Percentiles rank a stretch among this genome's conserved stretches.
phyloP scores from a whole-genome alignment of 2,797 vertebrate genomes.

The Rousettus madagascariensis region DNA sequence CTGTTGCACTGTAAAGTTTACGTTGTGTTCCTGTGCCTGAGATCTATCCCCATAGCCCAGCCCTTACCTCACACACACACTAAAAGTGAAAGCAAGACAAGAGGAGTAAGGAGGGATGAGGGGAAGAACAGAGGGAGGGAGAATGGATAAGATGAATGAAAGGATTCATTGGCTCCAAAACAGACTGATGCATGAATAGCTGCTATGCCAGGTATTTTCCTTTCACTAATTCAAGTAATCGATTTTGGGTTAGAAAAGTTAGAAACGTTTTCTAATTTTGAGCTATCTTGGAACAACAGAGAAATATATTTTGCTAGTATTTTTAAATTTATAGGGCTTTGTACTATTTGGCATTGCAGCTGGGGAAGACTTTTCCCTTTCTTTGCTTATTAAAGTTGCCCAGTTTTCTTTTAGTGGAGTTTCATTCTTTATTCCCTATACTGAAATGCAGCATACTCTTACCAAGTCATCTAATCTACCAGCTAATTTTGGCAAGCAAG shows the following conservation, averaged over 20 bases:
- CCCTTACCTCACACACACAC: not conserved
- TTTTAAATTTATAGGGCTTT: not conserved
- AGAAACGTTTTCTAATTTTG: not conserved
- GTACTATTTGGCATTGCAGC: not conserved
- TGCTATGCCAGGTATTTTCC: not conserved
- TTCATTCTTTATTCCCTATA: not conserved
- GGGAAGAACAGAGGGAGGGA: not conserved
- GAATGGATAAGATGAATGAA: not conserved
- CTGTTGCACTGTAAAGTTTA: not conserved
- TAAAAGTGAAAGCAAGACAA: not conserved
- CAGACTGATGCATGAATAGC: not conserved
- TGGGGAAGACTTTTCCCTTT: not conserved
- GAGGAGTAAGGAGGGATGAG: not conserved
- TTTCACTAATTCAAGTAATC: constrained; percentile 30
- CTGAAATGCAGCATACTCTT: not conserved
- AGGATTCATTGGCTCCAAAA: not conserved
- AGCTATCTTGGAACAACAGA: not conserved
- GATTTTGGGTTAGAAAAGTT: not conserved
- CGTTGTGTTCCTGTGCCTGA: not conserved
- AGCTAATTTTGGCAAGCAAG: not conserved
- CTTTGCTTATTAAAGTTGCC: not conserved
- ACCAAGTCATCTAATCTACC: not conserved
- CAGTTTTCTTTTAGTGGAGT: not conserved
- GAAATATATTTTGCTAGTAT: not conserved
- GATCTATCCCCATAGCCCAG: not conserved